Evolutionary conservation across 1,140 invertebrate genomes (phyloP).

Genomic region (Homalodisca vitripennis): DNA sequence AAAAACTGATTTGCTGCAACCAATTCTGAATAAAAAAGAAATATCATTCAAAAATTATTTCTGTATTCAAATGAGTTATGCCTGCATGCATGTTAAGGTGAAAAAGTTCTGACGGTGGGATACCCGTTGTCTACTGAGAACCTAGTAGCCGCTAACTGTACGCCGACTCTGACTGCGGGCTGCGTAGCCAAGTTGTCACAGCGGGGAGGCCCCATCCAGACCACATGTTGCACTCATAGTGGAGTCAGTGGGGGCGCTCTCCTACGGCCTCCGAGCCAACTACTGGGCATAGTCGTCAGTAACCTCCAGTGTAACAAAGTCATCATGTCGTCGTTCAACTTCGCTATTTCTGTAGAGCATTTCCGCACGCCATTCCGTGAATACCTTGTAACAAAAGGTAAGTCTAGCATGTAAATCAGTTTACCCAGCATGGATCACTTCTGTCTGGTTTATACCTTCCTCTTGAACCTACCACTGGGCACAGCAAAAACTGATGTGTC

Average conservation of each 20-base stretch:
- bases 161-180: background rate
- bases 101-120: background rate
- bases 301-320: background rate
- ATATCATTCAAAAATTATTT: too few species aligned
- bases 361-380: too few species aligned
- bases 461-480: too few species aligned
- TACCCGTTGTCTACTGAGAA: background rate
- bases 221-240: background rate
- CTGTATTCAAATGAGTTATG: too few species aligned
- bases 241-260: conserved; percentile 1
- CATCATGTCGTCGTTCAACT: background rate
- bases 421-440: too few species aligned
- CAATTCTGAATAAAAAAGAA: too few species aligned
- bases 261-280: conserved; percentile 1
- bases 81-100: too few species aligned
- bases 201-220: background rate
- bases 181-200: background rate
- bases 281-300: background rate
- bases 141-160: background rate
- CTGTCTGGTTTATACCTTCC: too few species aligned
- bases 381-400: too few species aligned
- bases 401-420: too few species aligned
- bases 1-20: too few species aligned
- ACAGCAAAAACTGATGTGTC: too few species aligned
- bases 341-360: background rate